Conservation (phyloP, 2,797 vertebrate genomes). For the Sciurus vulgaris region DNA sequence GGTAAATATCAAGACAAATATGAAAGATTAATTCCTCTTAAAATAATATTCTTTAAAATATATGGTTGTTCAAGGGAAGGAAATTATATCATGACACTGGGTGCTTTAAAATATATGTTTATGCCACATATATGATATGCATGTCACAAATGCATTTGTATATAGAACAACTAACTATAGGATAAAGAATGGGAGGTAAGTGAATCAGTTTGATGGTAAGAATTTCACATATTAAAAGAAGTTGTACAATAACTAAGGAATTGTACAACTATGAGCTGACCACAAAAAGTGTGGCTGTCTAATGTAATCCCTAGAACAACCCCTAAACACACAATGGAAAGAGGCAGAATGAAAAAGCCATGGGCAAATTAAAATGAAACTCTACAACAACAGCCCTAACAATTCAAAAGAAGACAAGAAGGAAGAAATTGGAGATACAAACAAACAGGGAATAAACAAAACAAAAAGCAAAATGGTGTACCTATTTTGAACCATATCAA, state of each 20-base stretch:
- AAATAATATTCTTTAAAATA: constrained; percentile 25
- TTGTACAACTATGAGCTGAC: neutral
- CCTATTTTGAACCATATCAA: neutral
- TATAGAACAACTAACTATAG: neutral
- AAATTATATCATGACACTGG: neutral
- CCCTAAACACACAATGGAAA: constrained; percentile 3
- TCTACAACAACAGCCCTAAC: neutral
- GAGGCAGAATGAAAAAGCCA: neutral
- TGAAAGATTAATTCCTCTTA: neutral
- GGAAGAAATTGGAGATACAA: neutral
- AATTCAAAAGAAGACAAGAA: neutral
- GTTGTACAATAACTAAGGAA: neutral
- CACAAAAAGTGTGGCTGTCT: neutral
- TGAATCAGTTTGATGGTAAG: constrained; percentile 12
- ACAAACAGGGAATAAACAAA: constrained; percentile 18
- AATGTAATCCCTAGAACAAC: neutral
- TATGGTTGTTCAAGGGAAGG: neutral
- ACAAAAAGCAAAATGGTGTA: neutral
- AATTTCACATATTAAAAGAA: neutral
- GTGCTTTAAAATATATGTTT: neutral
- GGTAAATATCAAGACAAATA: constrained; percentile 28
- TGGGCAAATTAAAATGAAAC: neutral
- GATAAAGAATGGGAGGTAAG: neutral
- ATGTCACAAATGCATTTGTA: neutral
- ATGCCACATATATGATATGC: neutral